These are phyloP conservation scores for Agrilus mali DNA, from an alignment of 2,888 invertebrate genomes.

Conservation along the genomic window DNA sequence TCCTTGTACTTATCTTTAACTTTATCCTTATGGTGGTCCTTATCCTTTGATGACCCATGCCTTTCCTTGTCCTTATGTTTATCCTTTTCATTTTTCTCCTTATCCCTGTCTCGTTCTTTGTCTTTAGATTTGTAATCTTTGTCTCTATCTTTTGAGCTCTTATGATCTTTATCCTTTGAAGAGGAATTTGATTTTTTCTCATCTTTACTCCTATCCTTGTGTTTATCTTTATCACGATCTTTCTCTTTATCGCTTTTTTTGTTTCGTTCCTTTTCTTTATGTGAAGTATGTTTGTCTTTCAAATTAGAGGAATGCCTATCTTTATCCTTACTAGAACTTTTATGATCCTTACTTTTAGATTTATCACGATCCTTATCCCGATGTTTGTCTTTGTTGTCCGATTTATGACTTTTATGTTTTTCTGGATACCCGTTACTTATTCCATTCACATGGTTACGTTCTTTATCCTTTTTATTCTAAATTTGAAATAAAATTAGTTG, in stretches of 20 bases:
- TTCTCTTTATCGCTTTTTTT: constrained; percentile 31
- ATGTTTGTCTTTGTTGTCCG: constrained; percentile 53
- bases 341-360: constrained; percentile 47
- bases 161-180: constrained; percentile 26
- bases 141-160: constrained; percentile 18
- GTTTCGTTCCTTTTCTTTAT: constrained; percentile 30
- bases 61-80: constrained; percentile 46
- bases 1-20: constrained; percentile 21
- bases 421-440: constrained; percentile 62
- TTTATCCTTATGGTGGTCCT: constrained; percentile 25
- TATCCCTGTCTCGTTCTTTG: constrained; percentile 28
- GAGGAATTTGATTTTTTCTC: constrained; percentile 17
- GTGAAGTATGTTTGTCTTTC: constrained; percentile 25
- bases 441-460: constrained; percentile 55
- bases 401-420: constrained; percentile 43
- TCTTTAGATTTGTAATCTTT: constrained; percentile 27
- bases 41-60: constrained; percentile 31
- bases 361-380: constrained; percentile 46
- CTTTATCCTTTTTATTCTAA: constrained; percentile 17
- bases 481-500: constrained; percentile 4
- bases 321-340: constrained; percentile 43
- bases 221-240: constrained; percentile 26
- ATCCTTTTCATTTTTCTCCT: constrained; percentile 32
- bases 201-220: constrained; percentile 21
- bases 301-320: constrained; percentile 26